Conservation (phyloP, 2,797 vertebrate genomes). For the Rhinella marina region DNA sequence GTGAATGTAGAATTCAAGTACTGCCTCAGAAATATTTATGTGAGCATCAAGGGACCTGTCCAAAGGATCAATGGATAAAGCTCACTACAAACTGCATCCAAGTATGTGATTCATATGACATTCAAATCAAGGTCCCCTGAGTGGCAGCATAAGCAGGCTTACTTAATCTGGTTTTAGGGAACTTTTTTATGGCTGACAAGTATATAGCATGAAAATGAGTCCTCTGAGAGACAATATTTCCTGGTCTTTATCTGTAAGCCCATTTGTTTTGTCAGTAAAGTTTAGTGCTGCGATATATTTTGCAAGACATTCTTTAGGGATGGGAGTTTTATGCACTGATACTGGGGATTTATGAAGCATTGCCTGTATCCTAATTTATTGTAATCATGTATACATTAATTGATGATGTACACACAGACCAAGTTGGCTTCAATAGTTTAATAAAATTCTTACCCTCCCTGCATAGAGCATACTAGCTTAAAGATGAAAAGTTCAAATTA, state of each 20-base stretch:
- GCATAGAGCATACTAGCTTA: conserved; percentile 5
- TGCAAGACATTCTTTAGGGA: conserved; percentile 53
- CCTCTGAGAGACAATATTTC: conserved; percentile 55
- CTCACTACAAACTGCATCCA: conserved; percentile 25
- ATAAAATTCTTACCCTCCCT: conserved; percentile 12
- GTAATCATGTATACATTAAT: conserved; percentile 37
- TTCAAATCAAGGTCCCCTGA: conserved; percentile 40
- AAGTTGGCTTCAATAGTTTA: conserved; percentile 38
- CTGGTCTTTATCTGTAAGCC: conserved; percentile 54
- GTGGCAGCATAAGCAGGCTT: conserved; percentile 49
- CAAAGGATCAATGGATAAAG: conserved; percentile 44
- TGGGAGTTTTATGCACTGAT: conserved; percentile 50
- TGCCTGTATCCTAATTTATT: conserved; percentile 31
- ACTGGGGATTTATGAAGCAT: conserved; percentile 33
- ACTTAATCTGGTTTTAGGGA: conserved; percentile 44
- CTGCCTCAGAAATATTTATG: conserved; percentile 54
- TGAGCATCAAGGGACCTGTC: conserved; percentile 43
- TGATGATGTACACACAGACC: conserved; percentile 26
- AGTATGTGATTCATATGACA: conserved; percentile 48
- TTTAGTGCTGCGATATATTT: conserved; percentile 50
- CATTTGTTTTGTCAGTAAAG: conserved; percentile 60
- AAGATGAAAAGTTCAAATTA: conserved; percentile 54
- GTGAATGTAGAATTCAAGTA: conserved; percentile 30
- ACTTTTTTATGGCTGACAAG: conserved; percentile 59
- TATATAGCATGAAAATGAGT: conserved; percentile 57